Conservation (phyloP, 2,888 invertebrate species). For the Limnephilus auricula region DNA sequence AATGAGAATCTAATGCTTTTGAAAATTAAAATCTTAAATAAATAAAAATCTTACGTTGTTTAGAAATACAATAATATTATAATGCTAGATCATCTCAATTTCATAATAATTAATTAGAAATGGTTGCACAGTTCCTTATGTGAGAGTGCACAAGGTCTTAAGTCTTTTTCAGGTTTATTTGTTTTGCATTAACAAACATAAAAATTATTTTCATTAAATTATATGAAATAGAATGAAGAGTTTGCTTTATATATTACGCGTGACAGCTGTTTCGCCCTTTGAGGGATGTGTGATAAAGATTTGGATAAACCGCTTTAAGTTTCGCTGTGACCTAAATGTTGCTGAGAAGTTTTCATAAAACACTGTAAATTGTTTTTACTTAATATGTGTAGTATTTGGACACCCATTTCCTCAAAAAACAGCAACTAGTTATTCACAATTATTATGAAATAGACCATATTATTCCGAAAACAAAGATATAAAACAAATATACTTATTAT, state of each 20-base stretch:
- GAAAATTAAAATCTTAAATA: too few species aligned
- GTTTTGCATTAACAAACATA: background rate
- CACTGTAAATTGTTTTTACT: too few species aligned
- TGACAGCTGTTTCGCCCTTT: background rate
- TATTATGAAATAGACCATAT: background rate
- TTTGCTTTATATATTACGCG: background rate
- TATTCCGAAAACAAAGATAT: background rate
- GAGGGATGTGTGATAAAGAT: too few species aligned
- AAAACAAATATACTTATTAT: background rate
- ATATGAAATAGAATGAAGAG: too few species aligned
- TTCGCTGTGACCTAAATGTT: too few species aligned
- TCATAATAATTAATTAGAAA: background rate
- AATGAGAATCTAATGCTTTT: too few species aligned
- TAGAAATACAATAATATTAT: background rate
- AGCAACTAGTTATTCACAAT: background rate
- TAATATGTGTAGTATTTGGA: background rate
- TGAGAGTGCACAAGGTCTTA: too few species aligned
- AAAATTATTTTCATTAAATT: too few species aligned
- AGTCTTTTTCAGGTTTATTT: background rate
- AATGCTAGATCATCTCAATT: background rate
- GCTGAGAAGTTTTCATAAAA: too few species aligned
- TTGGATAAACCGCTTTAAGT: background rate
- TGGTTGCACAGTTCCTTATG: background rate
- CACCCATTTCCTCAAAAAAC: background rate
- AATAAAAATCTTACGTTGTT: background rate